Evolutionary conservation across 2,797 vertebrate species (phyloP), one percentile per base, ranked within the genome.

Genomic region (Thalassophryne amazonica): DNA sequence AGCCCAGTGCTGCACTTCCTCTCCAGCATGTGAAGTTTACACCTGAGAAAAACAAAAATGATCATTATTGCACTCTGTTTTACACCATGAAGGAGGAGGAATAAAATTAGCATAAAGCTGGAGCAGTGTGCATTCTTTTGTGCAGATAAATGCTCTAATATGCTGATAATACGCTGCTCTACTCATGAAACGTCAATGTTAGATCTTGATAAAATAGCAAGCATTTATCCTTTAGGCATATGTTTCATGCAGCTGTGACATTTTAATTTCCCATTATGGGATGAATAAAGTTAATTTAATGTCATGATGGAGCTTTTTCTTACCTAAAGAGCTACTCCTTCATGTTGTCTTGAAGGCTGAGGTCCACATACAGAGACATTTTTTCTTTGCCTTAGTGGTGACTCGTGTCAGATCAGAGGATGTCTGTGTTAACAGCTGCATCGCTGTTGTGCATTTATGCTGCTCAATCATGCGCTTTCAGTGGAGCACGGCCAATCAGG

Each of bases 21-120:
- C 75, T 90, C 89, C 69, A 91, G 18, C 60, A 74, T 80, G 63
- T 84, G 51, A 18, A 91, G 85, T 49, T 88, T 91, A 57, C 80
- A 90, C 60, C 90, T 91, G 73, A 39, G 12, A 31, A 21, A 61
- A 55, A 35, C 15, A 53, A 36, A 3, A 6, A 12, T 1, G 20
- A 12, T 60, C 17, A 22, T 19, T 16, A 21, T 36, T 0, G 35
- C 24, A n/a, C 15, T 34, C 3, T n/a, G n/a, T n/a, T n/a, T n/a
- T n/a, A n/a, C n/a, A n/a, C n/a, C n/a, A n/a, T n/a, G n/a, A n/a
- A n/a, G n/a, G n/a, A n/a, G n/a, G n/a, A n/a, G n/a, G n/a, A n/a
- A n/a, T n/a, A n/a, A n/a, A n/a, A n/a, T n/a, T n/a, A n/a, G n/a
- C n/a, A n/a, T n/a, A n/a, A n/a, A n/a, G n/a, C n/a, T n/a, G n/a